Percentiles rank a stretch among this genome's conserved stretches.
phyloP scores from a whole-genome alignment of 2,888 invertebrate genomes.

The Pheosia tremula region DNA sequence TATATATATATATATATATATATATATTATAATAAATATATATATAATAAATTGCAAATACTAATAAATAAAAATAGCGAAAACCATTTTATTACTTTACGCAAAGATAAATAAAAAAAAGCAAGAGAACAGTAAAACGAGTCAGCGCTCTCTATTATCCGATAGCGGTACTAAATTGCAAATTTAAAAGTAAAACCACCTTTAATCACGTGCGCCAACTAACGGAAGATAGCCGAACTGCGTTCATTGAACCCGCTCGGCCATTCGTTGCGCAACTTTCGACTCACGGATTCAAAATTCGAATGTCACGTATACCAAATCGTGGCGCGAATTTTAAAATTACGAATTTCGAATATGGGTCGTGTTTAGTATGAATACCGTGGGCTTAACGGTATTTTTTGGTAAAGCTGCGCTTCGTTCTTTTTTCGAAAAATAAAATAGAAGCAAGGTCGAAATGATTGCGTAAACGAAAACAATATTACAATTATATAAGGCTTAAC shows the following conservation, averaged over 20 bases:
- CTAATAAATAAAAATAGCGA: background rate
- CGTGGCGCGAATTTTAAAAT: slow-evolving; percentile 73
- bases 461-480: slow-evolving; percentile 19
- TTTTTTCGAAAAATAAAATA: slow-evolving; percentile 23
- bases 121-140: slow-evolving; percentile 34
- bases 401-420: slow-evolving; percentile 8
- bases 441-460: slow-evolving; percentile 30
- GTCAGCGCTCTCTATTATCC: slow-evolving; percentile 66
- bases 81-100: background rate
- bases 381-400: slow-evolving; percentile 34
- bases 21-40: no score
- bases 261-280: slow-evolving; percentile 61
- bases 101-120: slow-evolving; percentile 11
- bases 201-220: slow-evolving; percentile 68
- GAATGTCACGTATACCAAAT: slow-evolving; percentile 46
- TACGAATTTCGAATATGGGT: slow-evolving; percentile 53
- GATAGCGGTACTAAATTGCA: slow-evolving; percentile 74
- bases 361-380: slow-evolving; percentile 59
- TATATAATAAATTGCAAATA: no score
- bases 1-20: no score
- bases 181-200: slow-evolving; percentile 79
- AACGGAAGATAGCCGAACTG: slow-evolving; percentile 78
- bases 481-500: background rate
- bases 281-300: slow-evolving; percentile 47
- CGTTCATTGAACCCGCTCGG: slow-evolving; percentile 67